Base-by-base conservation (phyloP, 2,113 vertebrate genomes). In the Syrmaticus mikado region DNA sequence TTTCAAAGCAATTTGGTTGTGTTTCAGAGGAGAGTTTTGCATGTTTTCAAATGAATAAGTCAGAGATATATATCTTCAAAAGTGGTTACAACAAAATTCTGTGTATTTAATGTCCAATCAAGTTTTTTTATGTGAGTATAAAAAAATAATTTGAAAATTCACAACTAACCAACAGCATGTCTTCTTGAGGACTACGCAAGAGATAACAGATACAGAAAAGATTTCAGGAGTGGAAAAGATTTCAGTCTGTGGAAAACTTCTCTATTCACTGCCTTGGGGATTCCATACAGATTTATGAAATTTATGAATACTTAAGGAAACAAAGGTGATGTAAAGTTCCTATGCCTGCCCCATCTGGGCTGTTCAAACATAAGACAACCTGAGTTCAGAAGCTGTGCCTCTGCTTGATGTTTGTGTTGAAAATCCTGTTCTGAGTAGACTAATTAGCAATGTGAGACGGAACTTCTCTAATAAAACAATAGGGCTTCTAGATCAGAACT, bases 11-110 rank as follows among this genome's bases (percentile, higher is more conserved):
- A n/a, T 91, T 88, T 62, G 7, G 10, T 45, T 68, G 10, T 65
- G 16, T 65, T 87, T 90, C 4, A 68, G 6, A 72, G 8, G 6
- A 2, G 0, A 24, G 6, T 34, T 74, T 32, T 22, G 3, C n/a
- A 27, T 17, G 15, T 68, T 96, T 97, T 89, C 61, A 82, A 40
- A 91, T 40, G 68, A 58, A 28, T 83, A 82, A 48, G 73, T 61
- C 61, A 89, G 68, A 94, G 46, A 83, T n/a, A 84, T 21, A 72
- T 81, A 25, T 70, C 84, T 94, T 84, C n/a, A 64, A 81, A 82
- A 82, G 18, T n/a, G 7, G 5, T 74, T 70, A 43, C 27, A 9
- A 13, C 57, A 6, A 62, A 71, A 11, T 70, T 53, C 19, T 48
- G 6, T 50, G 17, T 17, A 28, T 43, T 92, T 58, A 48, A 12